Evolutionary conservation across 2,888 invertebrate genomes (phyloP).

Genomic region (Orthosia incerta): DNA sequence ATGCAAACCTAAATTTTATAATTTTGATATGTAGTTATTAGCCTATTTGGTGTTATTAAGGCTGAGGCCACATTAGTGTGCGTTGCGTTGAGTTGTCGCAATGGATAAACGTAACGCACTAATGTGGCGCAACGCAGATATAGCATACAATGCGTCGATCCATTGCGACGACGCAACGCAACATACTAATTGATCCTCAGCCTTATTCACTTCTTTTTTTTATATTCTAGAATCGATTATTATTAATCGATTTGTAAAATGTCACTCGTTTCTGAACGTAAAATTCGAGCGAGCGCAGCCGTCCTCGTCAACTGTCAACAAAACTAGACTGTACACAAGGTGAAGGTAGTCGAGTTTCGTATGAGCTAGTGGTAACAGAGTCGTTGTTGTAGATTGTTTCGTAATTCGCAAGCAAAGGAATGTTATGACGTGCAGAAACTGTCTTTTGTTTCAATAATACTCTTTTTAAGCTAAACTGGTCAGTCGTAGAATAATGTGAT

Average conservation of each 20-base stretch:
- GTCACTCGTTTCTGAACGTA: slow-evolving; percentile 53
- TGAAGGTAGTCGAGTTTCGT: slow-evolving; percentile 50
- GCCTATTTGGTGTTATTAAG: background rate
- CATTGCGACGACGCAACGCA: too few relatives aligned
- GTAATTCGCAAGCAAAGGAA: slow-evolving; percentile 79
- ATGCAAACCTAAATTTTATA: slow-evolving; percentile 72
- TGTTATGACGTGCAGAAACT: slow-evolving; percentile 90
- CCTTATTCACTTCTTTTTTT: too few relatives aligned
- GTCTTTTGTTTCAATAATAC: slow-evolving; percentile 89
- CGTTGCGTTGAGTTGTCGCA: too few relatives aligned
- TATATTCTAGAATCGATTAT: slow-evolving; percentile 3
- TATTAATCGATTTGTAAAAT: slow-evolving; percentile 15
- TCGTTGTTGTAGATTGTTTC: slow-evolving; percentile 76
- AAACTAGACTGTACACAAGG: slow-evolving; percentile 33
- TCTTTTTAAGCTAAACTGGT: slow-evolving; percentile 77
- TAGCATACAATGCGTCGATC: too few relatives aligned
- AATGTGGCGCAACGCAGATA: too few relatives aligned
- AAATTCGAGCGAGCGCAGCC: slow-evolving; percentile 39
- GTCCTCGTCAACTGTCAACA: slow-evolving; percentile 40
- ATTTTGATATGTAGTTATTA: slow-evolving; percentile 5
- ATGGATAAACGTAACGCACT: too few relatives aligned
- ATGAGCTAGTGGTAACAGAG: slow-evolving; percentile 75
- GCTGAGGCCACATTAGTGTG: too few relatives aligned
- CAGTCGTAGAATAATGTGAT: slow-evolving; percentile 84
- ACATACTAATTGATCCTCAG: too few relatives aligned